These are phyloP conservation scores for Bucco capensis DNA, from an alignment of 2,113 vertebrate genomes.

Conservation along the genomic window DNA sequence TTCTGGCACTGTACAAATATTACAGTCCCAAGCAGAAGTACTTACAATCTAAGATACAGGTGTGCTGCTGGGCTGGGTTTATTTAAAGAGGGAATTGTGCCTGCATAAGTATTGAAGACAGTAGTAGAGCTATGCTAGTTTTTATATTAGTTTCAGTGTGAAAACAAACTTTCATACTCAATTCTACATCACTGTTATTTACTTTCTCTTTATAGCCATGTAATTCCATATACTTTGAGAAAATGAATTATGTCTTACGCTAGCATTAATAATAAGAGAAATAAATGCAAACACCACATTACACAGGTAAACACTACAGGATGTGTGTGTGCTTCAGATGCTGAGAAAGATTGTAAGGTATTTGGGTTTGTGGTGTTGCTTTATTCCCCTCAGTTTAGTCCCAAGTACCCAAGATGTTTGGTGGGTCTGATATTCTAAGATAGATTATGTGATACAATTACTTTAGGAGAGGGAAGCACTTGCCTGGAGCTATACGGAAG, in stretches of 20 bases:
- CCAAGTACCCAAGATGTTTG: not conserved
- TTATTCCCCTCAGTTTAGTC: not conserved
- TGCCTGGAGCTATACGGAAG: not conserved
- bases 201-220: constrained; percentile 4
- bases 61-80: not conserved
- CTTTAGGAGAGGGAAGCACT: not conserved
- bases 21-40: not conserved
- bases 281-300: not conserved
- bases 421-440: not conserved
- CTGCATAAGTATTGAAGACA: not conserved
- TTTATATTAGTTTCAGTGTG: not conserved
- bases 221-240: constrained; percentile 30
- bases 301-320: constrained; percentile 11
- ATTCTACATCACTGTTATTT: constrained; percentile 3
- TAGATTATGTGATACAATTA: not conserved
- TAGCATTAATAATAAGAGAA: constrained; percentile 25
- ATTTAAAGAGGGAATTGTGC: constrained; percentile 34
- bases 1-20: constrained; percentile 35
- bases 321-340: not conserved
- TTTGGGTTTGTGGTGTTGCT: not conserved
- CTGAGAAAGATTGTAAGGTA: not conserved
- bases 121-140: not conserved
- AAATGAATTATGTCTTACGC: constrained; percentile 32
- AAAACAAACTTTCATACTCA: constrained; percentile 17
- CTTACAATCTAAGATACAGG: not conserved